These are phyloP conservation scores for Holcopasites calliopsidis DNA, from an alignment of 1,140 invertebrate genomes.

Conservation along the genomic window DNA sequence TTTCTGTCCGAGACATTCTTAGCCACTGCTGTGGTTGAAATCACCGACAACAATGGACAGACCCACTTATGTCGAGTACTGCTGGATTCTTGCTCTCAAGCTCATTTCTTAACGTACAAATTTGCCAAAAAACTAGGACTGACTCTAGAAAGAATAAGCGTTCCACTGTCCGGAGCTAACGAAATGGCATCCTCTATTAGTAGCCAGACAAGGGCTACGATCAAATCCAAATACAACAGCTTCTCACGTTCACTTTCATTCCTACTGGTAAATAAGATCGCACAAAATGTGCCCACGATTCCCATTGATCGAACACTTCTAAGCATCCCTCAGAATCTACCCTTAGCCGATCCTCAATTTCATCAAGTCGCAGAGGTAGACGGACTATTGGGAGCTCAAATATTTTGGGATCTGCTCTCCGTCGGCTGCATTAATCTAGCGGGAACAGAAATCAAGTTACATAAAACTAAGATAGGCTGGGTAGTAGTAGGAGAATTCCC, in stretches of 20 bases:
- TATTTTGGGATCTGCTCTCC: slow-evolving; percentile 61
- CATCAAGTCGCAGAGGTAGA: slow-evolving; percentile 49
- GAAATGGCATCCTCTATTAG: neutral
- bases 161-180: slow-evolving; percentile 9
- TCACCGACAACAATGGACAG: neutral
- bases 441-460: slow-evolving; percentile 43
- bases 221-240: slow-evolving; percentile 14
- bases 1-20: too few species aligned
- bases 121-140: neutral
- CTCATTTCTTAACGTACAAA: slow-evolving; percentile 15
- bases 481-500: neutral
- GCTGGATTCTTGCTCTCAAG: slow-evolving; percentile 37
- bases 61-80: neutral
- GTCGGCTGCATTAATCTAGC: slow-evolving; percentile 57
- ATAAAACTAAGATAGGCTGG: slow-evolving; percentile 49
- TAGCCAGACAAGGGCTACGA: neutral
- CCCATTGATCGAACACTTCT: neutral
- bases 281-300: neutral
- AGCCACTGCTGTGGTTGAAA: too few species aligned
- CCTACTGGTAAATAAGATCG: slow-evolving; percentile 22
- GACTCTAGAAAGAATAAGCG: neutral
- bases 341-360: slow-evolving; percentile 60
- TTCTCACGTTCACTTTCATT: slow-evolving; percentile 5
- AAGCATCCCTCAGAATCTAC: slow-evolving; percentile 23
- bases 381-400: slow-evolving; percentile 54